Conservation (phyloP, 2,113 vertebrate genomes). For the Delphinapterus leucas region DNA sequence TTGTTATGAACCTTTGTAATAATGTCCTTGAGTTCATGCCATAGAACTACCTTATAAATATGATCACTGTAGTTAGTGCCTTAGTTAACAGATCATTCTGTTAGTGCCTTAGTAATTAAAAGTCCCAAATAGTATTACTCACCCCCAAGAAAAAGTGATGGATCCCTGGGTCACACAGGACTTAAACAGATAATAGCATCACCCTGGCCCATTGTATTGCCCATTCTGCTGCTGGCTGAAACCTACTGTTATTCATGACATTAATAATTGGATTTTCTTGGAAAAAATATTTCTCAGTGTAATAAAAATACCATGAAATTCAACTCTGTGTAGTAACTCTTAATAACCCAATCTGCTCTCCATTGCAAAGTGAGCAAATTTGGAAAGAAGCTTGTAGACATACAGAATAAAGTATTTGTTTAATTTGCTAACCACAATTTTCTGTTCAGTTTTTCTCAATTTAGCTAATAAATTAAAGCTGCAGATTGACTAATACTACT, state of each 20-base stretch:
- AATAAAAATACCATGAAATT: slow-evolving; percentile 29
- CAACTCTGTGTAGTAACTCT: background rate
- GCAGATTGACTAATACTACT: background rate
- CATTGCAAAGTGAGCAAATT: background rate
- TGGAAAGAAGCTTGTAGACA: background rate
- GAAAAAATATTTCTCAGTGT: background rate
- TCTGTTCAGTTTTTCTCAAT: background rate
- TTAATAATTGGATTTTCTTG: background rate
- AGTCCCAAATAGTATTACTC: background rate
- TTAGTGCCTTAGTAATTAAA: background rate
- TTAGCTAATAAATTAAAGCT: background rate
- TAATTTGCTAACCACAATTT: background rate
- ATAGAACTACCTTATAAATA: background rate
- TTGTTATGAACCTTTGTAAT: background rate
- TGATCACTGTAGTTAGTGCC: background rate
- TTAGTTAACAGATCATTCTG: background rate
- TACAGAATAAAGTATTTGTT: background rate
- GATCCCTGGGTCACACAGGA: background rate
- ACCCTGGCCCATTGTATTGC: background rate
- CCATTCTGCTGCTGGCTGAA: background rate
- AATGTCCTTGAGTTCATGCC: background rate
- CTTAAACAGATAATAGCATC: background rate
- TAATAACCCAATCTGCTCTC: background rate
- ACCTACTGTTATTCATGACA: background rate
- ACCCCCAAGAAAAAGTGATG: background rate